Base-by-base conservation (phyloP, 2,113 vertebrate genomes). In the Pao palembangensis region DNA sequence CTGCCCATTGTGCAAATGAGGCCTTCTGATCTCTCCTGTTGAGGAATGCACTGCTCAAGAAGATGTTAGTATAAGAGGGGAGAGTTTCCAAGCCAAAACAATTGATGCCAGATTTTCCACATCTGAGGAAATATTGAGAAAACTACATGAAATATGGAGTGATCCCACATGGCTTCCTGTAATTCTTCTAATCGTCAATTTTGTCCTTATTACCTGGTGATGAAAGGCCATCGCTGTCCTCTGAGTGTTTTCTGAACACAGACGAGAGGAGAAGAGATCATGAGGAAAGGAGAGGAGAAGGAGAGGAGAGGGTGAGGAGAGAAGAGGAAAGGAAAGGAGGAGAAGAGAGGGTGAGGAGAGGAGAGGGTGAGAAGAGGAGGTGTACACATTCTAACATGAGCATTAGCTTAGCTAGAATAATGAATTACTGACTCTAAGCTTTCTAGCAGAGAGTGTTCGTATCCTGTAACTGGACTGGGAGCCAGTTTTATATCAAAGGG, bases 91-190 rank as follows among this genome's bases (percentile, higher is more conserved):
- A 69, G 66, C 52, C 28, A 18, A 57, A 62, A 43, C 71, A 84
- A 85, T 83, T 74, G 72, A 71, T 85, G 61, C 20, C 19, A 53
- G 16, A 65, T 78, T 82, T 84, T 85, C 48, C 57, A 79, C 73
- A 78, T 78, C 70, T 38, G 15, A 73, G 56, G 71, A 41, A 18
- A 18, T 15, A 51, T 57, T 58, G 51, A 65, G 43, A 60, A 69
- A 12, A 31, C 11, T 14, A 21, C 67, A 42, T 19, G 31, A 51
- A 64, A 70, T 34, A 44, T 46, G 55, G 42, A 64, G 58, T 58
- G 23, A 31, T 34, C 54, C 13, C 8, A 53, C 57, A 53, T 52
- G 60, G 20, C 67, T 48, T 51, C 58, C 34, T 58, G 38, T 25
- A 49, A 51, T 51, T 69, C 43, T 58, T 83, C 55, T 49, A 15